These are phyloP conservation scores for Oreochromis tanganicae DNA, from an alignment of 2,113 vertebrate genomes.

Conservation along the genomic window DNA sequence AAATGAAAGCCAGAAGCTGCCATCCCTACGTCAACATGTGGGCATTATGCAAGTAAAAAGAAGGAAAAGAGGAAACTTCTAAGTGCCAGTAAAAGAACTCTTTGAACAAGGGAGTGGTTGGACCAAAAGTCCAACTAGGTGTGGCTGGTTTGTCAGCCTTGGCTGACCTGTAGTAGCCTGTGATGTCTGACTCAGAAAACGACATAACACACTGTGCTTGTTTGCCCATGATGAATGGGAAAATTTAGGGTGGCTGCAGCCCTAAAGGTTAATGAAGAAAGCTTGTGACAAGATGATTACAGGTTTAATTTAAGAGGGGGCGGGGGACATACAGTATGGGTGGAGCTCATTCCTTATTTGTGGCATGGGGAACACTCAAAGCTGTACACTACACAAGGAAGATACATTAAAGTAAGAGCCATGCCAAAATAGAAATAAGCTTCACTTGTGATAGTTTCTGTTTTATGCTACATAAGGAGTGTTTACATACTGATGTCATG, in stretches of 20 bases:
- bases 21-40: neutral
- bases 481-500: neutral
- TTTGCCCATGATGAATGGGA: neutral
- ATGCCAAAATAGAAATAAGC: neutral
- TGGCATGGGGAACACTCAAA: neutral
- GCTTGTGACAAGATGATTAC: neutral
- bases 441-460: neutral
- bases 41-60: neutral
- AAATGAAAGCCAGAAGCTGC: neutral
- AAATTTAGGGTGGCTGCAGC: neutral
- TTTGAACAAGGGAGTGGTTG: neutral
- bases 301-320: neutral
- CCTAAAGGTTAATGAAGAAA: neutral
- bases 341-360: neutral
- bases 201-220: neutral
- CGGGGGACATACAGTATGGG: neutral
- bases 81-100: neutral
- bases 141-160: neutral
- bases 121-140: neutral
- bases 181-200: neutral
- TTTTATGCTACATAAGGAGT: neutral
- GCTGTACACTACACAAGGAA: neutral
- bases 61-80: neutral
- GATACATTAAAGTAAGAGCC: neutral
- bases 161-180: neutral